These are phyloP conservation scores for Uloborus plumipes DNA, from an alignment of 2,888 invertebrate species.

Conservation along the genomic window DNA sequence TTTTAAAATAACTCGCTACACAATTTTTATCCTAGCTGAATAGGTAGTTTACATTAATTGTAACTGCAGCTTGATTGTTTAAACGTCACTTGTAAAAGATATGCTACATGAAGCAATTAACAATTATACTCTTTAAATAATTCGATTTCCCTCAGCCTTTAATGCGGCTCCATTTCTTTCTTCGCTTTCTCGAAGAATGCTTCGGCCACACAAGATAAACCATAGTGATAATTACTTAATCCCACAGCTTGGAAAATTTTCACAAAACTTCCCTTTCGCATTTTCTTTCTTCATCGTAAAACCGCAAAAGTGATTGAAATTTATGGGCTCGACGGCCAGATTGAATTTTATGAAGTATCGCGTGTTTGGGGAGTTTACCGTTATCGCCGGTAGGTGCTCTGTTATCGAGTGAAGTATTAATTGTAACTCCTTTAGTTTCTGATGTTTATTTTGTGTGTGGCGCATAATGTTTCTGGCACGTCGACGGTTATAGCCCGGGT, in stretches of 20 bases:
- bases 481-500: too few relatives aligned
- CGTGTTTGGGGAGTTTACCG: not conserved
- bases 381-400: too few relatives aligned
- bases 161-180: not conserved
- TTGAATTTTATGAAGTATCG: constrained; percentile 1
- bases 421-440: too few relatives aligned
- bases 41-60: too few relatives aligned
- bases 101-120: not conserved
- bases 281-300: not conserved
- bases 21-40: too few relatives aligned
- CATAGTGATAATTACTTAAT: constrained; percentile 1
- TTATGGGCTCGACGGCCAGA: not conserved
- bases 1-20: too few relatives aligned
- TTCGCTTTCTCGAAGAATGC: not conserved
- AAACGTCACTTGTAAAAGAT: too few relatives aligned
- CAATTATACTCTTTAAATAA: not conserved
- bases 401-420: too few relatives aligned
- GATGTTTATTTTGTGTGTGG: too few relatives aligned
- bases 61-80: too few relatives aligned
- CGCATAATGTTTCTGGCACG: too few relatives aligned
- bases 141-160: not conserved
- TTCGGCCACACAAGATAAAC: too few relatives aligned
- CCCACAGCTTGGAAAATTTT: not conserved
- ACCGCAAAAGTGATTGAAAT: constrained; percentile 3
- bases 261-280: not conserved